Evolutionary conservation across 2,113 vertebrate species (phyloP).

Genomic region (Coregonus clupeaformis): DNA sequence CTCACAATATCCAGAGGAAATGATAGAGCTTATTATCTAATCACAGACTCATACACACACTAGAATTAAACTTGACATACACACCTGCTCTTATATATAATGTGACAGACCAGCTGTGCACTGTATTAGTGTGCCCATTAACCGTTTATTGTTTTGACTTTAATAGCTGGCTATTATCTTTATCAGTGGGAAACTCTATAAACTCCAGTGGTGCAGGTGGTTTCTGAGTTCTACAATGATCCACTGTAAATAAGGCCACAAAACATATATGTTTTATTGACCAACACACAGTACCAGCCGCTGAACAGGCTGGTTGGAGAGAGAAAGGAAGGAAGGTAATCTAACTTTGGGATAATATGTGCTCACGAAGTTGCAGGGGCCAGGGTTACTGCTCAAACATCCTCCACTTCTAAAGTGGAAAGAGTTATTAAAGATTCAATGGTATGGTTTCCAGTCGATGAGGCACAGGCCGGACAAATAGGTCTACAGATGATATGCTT

Average conservation of each 20-base stretch:
- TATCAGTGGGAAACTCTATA: slow-evolving; percentile 34
- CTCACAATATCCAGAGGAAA: neutral
- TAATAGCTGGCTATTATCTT: slow-evolving; percentile 53
- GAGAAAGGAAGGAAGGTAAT: neutral
- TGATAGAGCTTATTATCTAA: neutral
- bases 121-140: neutral
- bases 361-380: neutral
- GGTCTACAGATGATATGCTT: neutral
- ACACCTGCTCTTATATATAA: neutral
- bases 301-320: neutral
- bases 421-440: neutral
- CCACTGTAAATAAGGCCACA: slow-evolving; percentile 29
- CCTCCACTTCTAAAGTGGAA: neutral
- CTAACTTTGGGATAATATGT: neutral
- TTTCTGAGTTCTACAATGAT: slow-evolving; percentile 19
- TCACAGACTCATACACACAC: neutral
- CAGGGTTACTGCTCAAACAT: neutral
- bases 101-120: neutral
- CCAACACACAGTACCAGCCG: neutral
- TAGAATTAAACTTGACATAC: neutral
- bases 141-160: slow-evolving; percentile 40
- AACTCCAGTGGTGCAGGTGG: slow-evolving; percentile 44
- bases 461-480: neutral
- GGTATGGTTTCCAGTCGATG: neutral
- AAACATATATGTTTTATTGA: slow-evolving; percentile 23